Percentiles rank a stretch among this genome's conserved stretches.
Evolutionary conservation across 2,888 invertebrate genomes (phyloP).

Genomic region (Clivina fossor): DNA sequence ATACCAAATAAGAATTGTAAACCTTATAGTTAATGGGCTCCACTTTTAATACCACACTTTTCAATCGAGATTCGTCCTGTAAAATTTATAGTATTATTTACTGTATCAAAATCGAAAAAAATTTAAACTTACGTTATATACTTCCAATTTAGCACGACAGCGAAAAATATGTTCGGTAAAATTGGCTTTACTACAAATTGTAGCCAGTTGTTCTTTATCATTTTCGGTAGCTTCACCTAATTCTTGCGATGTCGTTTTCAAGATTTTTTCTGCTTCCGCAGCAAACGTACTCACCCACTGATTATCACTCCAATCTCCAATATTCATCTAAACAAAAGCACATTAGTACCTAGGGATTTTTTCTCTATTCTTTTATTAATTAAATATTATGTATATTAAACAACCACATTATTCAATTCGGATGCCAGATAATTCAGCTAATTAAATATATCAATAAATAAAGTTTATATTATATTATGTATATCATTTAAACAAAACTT

Average conservation of each 20-base stretch:
- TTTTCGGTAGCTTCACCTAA: conserved; percentile 74
- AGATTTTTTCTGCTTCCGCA: conserved; percentile 75
- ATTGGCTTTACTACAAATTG: conserved; percentile 70
- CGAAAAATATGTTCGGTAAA: conserved; percentile 83
- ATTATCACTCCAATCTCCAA: conserved; percentile 85
- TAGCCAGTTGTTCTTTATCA: conserved; percentile 66
- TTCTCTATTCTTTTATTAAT: background rate
- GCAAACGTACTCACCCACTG: conserved; percentile 92
- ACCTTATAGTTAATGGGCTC: conserved; percentile 75
- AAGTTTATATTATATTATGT: too few relatives aligned
- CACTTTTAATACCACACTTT: conserved; percentile 70
- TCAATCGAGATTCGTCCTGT: conserved; percentile 81
- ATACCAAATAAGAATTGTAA: conserved; percentile 57
- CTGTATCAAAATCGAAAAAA: background rate
- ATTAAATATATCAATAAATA: too few relatives aligned
- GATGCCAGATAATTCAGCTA: too few relatives aligned
- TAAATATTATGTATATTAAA: too few relatives aligned
- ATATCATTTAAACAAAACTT: too few relatives aligned
- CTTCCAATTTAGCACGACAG: conserved; percentile 86
- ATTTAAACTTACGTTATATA: conserved; percentile 76
- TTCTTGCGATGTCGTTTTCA: conserved; percentile 72
- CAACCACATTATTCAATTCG: too few relatives aligned
- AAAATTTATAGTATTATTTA: conserved; percentile 30
- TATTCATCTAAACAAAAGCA: conserved; percentile 65
- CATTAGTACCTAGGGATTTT: background rate